Evolutionary conservation across 2,888 invertebrate genomes (phyloP).

Genomic region (Liposcelis brunnea): DNA sequence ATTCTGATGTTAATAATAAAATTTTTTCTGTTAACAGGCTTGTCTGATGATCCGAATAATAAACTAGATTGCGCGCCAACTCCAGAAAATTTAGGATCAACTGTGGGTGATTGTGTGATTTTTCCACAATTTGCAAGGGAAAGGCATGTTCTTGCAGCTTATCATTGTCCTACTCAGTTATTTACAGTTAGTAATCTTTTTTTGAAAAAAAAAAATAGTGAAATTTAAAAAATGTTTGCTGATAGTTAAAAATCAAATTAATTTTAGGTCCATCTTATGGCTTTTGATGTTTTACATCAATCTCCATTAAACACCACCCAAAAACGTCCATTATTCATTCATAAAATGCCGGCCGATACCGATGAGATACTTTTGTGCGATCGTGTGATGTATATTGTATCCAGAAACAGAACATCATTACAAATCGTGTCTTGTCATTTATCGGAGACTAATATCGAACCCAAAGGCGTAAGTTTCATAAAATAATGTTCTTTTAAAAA

Average conservation of each 20-base stretch:
- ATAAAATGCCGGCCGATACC: slow-evolving; percentile 46
- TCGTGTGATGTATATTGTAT: slow-evolving; percentile 44
- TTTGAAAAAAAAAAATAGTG: too few species aligned
- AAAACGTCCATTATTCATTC: slow-evolving; percentile 38
- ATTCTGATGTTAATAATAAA: neutral
- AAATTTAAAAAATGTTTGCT: too few species aligned
- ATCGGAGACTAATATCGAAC: slow-evolving; percentile 35
- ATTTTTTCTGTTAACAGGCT: neutral
- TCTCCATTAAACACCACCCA: too few species aligned
- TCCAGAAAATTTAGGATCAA: slow-evolving; percentile 20
- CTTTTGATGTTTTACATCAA: slow-evolving; percentile 35
- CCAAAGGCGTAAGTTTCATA: slow-evolving; percentile 27
- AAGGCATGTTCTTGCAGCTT: slow-evolving; percentile 38
- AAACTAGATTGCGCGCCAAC: slow-evolving; percentile 9
- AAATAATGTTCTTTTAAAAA: slow-evolving; percentile 12
- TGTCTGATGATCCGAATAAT: slow-evolving; percentile 3
- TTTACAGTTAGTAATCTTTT: slow-evolving; percentile 33
- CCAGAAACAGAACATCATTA: slow-evolving; percentile 29
- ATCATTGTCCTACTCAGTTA: slow-evolving; percentile 35
- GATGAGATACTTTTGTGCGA: slow-evolving; percentile 46
- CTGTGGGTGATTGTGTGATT: slow-evolving; percentile 34
- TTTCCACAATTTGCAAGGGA: slow-evolving; percentile 38
- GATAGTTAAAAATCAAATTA: too few species aligned
- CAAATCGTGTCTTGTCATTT: slow-evolving; percentile 37
- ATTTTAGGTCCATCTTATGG: slow-evolving; percentile 45